Conservation (phyloP, 1,140 invertebrate species). For the Anastrepha obliqua region DNA sequence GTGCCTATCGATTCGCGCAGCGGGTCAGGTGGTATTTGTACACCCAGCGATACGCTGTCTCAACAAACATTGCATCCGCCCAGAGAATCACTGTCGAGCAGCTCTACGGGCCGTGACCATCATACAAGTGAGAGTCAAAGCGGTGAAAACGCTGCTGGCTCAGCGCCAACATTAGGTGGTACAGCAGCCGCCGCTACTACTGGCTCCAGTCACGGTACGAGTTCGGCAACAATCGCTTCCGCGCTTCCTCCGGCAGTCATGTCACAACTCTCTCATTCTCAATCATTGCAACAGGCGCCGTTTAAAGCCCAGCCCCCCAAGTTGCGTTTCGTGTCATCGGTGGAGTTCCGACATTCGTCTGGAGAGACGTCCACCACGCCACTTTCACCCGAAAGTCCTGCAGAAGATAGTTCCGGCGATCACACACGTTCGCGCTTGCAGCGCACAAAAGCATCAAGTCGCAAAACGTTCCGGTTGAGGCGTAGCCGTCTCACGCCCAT, state of each 20-base stretch:
- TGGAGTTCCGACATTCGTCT: constrained; percentile 72
- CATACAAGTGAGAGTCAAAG: constrained; percentile 73
- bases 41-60: constrained; percentile 72
- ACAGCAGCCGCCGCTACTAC: constrained; percentile 56
- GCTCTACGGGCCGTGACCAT: constrained; percentile 71
- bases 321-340: constrained; percentile 85
- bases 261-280: constrained; percentile 71
- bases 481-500: constrained; percentile 79
- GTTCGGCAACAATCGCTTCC: constrained; percentile 61
- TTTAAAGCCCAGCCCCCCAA: constrained; percentile 78
- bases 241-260: constrained; percentile 62
- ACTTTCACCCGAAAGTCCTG: constrained; percentile 83
- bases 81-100: constrained; percentile 72
- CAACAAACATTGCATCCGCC: constrained; percentile 73
- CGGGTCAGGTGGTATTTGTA: constrained; percentile 71
- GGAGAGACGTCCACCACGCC: constrained; percentile 85
- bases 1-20: constrained; percentile 75
- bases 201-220: constrained; percentile 64
- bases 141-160: constrained; percentile 68
- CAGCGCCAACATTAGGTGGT: constrained; percentile 65
- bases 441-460: constrained; percentile 93
- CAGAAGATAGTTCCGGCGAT: constrained; percentile 81
- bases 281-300: constrained; percentile 71
- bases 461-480: constrained; percentile 92
- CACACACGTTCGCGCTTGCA: constrained; percentile 84